A percentile compares a stretch with the other conserved stretches of the same genome.
Conservation (phyloP, 2,113 vertebrate species). For the Bungarus multicinctus region DNA sequence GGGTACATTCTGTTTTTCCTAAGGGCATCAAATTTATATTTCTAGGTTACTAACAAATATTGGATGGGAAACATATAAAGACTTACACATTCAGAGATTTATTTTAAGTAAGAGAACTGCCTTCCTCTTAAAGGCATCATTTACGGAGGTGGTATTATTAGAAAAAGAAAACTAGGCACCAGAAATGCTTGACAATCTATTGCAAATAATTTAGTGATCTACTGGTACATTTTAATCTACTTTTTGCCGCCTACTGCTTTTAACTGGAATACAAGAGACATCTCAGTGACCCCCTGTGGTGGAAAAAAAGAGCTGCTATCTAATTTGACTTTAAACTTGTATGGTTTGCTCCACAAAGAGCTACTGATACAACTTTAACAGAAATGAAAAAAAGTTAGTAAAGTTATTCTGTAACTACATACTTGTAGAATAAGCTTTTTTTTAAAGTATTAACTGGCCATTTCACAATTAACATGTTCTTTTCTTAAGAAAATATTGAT, state of each 20-base stretch:
- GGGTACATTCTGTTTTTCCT: neutral
- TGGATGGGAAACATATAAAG: neutral
- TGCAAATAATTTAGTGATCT: neutral
- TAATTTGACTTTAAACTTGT: neutral
- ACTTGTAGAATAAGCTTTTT: conserved; percentile 38
- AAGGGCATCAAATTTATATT: neutral
- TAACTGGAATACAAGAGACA: conserved; percentile 28
- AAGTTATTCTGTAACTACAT: conserved; percentile 34
- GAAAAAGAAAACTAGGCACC: neutral
- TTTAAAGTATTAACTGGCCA: conserved; percentile 41
- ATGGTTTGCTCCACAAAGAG: neutral
- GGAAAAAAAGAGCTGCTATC: neutral
- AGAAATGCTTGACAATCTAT: neutral
- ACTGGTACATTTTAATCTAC: neutral
- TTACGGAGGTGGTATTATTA: neutral
- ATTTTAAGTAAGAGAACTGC: neutral
- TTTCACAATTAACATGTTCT: conserved; percentile 54
- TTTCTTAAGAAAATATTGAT: conserved; percentile 52
- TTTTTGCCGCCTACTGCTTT: neutral
- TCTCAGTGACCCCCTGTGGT: neutral
- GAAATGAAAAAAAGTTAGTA: neutral
- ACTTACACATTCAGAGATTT: neutral
- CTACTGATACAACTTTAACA: neutral
- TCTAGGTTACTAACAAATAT: neutral
- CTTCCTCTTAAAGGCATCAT: neutral